Evolutionary conservation across 2,113 vertebrate genomes (phyloP), one percentile per base, ranked within the genome.

Genomic region (Gambusia affinis): DNA sequence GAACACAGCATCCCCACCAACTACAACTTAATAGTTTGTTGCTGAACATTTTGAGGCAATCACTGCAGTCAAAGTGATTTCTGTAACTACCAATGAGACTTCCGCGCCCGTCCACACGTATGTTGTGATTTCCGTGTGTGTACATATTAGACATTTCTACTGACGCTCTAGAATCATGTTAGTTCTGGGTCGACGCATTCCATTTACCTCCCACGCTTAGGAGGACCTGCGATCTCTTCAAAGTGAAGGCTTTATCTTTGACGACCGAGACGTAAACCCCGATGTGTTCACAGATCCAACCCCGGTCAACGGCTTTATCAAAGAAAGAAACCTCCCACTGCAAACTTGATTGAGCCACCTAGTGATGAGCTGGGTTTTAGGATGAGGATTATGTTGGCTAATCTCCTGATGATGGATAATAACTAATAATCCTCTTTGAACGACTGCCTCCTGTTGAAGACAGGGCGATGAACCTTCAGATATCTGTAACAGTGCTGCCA

Each of bases 311-410:
- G 39, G 24, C 76, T 47, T 42, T 22, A 62, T 12, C 67, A 44
- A 27, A 62, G 12, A 28, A 79, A 70, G 12, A 80, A 37, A 72
- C 51, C 37, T 44, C 62, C 57, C 29, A 8, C 29, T 71, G 35
- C 30, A 85, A 79, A 84, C 80, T 80, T 87, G 51, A 89, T 85
- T 75, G 85, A 87, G 4, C 3, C 66, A 70, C 29, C 37, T 37
- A 42, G 64, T 87, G 84, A 82, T 88, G 72, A 88, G 85, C 74
- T 80, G 85, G 80, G 90, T 89, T 89, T 89, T 64, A 82, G 70
- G 66, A 75, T 60, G 72, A 39, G 80, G 82, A 89, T 89, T 88
- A 85, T 67, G 35, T 72, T 62, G 17, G 63, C 81, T 89, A 89
- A 91, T 87, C 78, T 84, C 80, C 54, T 77, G 83, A 76, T 86